Evolutionary conservation across 1,140 invertebrate genomes (phyloP), one percentile per base, ranked within the genome.

Genomic region (Heliconius eleuchia): DNA sequence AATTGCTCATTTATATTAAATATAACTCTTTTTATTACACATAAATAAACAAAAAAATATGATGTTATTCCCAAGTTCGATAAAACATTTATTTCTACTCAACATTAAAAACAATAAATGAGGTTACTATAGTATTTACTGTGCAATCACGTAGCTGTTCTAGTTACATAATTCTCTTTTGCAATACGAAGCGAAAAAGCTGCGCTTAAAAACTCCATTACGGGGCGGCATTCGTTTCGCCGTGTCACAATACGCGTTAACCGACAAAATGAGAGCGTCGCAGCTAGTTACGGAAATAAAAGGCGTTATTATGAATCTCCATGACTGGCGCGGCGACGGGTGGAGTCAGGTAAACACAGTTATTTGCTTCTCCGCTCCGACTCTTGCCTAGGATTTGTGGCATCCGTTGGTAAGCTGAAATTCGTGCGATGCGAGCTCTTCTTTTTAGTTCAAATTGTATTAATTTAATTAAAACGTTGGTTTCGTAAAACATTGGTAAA

Each of bases 211-310:
- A 92, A 92, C 89, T 91, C 89, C 87, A 92, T 92, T 92, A 92
- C 86, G 80, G 83, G 88, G 85, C 87, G 89, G 87, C 87, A 88
- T 94, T 92, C 89, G 86, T 92, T 92, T 89, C 82, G 85, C 85
- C 82, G 88, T 89, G 87, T 89, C 89, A 93, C 89, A 93, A 93
- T 94, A 89, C 90, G 88, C 89, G 88, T 91, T 91, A 92, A 88
- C 87, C 89, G 87, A 89, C 87, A 90, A 92, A 92, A 92, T 89
- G 91, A 92, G 88, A 89, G 87, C 86, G 86, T 91, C 86, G 87
- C 82, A 90, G 90, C 89, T 91, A 92, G 90, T 92, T 93, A 92
- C 86, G 88, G 90, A 89, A 92, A 92, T 92, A 92, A 92, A 91
- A 91, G 90, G 83, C 84, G 89, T 92, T 92, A 91, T 92, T 91